These are phyloP conservation scores for Hippasteria phrygiana DNA, from an alignment of 53 echinoderm and acorn worm species.

Conservation along the genomic window DNA sequence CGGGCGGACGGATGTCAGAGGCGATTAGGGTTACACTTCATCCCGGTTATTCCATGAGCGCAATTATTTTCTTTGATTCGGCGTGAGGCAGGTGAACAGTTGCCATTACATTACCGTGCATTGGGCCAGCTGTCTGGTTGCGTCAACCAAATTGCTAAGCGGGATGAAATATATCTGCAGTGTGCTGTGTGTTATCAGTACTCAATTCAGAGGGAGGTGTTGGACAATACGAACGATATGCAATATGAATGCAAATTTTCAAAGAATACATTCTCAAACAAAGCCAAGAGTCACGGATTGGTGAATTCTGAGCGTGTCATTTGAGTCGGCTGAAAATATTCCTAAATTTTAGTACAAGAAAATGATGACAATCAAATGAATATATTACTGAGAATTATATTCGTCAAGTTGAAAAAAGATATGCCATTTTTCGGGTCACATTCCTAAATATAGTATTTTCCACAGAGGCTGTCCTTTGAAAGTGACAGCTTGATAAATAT, in stretches of 20 bases:
- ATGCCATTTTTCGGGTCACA: too few species aligned
- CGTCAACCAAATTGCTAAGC: conserved; percentile 46
- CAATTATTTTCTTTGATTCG: conserved; percentile 53
- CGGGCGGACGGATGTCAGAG: conserved; percentile 25
- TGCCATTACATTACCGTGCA: conserved; percentile 58
- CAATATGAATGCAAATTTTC: background rate
- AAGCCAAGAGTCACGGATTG: too few species aligned
- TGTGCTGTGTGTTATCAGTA: background rate
- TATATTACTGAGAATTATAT: too few species aligned
- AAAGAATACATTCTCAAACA: too few species aligned
- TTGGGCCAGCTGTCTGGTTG: conserved; percentile 52
- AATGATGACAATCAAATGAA: too few species aligned
- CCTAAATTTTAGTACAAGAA: too few species aligned
- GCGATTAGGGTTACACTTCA: conserved; percentile 35
- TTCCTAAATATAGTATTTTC: too few species aligned
- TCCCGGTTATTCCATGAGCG: conserved; percentile 42
- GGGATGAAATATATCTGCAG: conserved; percentile 28
- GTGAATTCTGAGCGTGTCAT: too few species aligned
- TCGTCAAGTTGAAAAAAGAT: too few species aligned
- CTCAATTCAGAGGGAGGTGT: background rate
- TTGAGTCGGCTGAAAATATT: too few species aligned
- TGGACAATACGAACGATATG: background rate
- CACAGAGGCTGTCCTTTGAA: too few species aligned
- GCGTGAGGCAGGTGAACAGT: conserved; percentile 27
- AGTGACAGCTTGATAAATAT: too few species aligned